These are phyloP conservation scores for Poicephalus gulielmi DNA, from an alignment of 2,113 vertebrate genomes.

Conservation along the genomic window DNA sequence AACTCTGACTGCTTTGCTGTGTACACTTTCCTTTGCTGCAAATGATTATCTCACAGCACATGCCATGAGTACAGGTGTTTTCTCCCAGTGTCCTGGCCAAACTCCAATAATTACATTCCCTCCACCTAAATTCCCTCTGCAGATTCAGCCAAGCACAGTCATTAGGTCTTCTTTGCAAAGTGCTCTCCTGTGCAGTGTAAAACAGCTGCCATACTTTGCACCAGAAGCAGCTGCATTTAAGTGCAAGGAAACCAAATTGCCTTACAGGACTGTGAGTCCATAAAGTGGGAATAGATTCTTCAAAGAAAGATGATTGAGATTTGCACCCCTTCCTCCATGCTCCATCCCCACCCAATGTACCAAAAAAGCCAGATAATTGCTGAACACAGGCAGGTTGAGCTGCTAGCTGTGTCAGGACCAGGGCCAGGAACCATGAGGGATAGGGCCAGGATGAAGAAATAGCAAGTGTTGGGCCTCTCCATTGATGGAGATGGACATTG, in stretches of 20 bases:
- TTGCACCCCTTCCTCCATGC: fast-evolving
- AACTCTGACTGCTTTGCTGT: neutral
- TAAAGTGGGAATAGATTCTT: neutral
- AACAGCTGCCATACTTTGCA: neutral
- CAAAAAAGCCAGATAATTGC: fast-evolving
- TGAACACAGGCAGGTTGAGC: neutral
- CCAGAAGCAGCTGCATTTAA: neutral
- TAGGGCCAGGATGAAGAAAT: neutral
- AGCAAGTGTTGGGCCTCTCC: neutral
- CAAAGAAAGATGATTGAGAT: neutral
- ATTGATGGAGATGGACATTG: neutral
- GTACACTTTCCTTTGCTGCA: neutral
- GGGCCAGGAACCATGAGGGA: neutral
- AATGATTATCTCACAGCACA: neutral
- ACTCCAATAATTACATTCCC: conserved; percentile 3
- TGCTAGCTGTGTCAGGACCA: neutral
- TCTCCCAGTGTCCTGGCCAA: neutral
- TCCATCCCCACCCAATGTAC: neutral
- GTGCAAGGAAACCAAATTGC: neutral
- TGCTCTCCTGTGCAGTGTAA: neutral
- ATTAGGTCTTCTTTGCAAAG: neutral
- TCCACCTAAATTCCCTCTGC: conserved; percentile 5
- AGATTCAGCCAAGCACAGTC: neutral
- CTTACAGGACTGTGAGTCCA: neutral
- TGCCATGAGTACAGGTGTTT: conserved; percentile 5